Evolutionary conservation across 2,797 vertebrate genomes (phyloP).

Genomic region (Brotogeris chrysoptera): DNA sequence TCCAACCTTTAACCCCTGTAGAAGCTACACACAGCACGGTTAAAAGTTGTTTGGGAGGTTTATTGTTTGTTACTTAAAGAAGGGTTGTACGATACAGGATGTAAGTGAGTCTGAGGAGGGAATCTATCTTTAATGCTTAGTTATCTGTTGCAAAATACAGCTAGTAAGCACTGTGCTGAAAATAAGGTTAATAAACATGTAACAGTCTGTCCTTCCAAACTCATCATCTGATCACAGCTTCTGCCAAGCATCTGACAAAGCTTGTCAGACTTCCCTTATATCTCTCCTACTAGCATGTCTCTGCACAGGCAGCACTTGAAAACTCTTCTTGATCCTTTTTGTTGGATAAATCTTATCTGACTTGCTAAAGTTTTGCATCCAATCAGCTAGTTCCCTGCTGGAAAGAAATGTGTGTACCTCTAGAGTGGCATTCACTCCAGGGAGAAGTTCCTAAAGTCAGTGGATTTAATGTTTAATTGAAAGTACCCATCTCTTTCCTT

Average conservation of each 20-base stretch:
- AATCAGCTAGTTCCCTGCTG: background rate
- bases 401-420: background rate
- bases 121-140: background rate
- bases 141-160: background rate
- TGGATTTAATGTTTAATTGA: background rate
- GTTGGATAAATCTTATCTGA: background rate
- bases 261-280: background rate
- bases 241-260: constrained; percentile 40
- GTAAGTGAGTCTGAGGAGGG: background rate
- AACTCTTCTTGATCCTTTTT: background rate
- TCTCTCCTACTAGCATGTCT: background rate
- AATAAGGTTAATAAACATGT: constrained; percentile 26
- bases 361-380: background rate
- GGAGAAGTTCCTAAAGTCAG: background rate
- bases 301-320: background rate
- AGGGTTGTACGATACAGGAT: background rate
- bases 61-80: background rate
- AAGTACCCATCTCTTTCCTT: background rate
- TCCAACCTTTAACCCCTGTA: background rate
- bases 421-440: background rate
- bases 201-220: constrained; percentile 29
- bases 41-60: background rate
- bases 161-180: background rate
- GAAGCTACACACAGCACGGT: background rate
- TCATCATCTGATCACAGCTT: constrained; percentile 1